phyloP scores from a whole-genome alignment of 2,888 invertebrate genomes.

The Synanthedon myopaeformis region DNA sequence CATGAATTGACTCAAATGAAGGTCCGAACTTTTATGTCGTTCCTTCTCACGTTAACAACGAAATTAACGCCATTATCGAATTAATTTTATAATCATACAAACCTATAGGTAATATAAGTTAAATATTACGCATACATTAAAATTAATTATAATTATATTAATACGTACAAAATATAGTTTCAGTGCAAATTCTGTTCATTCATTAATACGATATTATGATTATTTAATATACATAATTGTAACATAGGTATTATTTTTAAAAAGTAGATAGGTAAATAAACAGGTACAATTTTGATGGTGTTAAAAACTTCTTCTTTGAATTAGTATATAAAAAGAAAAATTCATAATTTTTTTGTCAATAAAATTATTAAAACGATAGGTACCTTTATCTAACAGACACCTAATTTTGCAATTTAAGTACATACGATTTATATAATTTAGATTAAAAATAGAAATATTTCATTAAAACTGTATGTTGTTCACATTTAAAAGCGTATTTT shows the following conservation, averaged over 20 bases:
- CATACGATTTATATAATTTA: conserved; percentile 9
- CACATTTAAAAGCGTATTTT: conserved; percentile 40
- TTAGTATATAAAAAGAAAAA: neutral
- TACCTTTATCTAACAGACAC: too few species aligned
- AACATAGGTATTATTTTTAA: neutral
- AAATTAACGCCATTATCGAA: conserved; percentile 17
- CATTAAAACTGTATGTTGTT: conserved; percentile 7
- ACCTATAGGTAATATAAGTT: conserved; percentile 40
- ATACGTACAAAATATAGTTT: conserved; percentile 51
- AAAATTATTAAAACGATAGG: conserved; percentile 10
- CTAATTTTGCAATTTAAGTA: conserved; percentile 8
- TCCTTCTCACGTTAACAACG: neutral
- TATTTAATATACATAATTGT: too few species aligned
- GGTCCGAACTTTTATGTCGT: neutral
- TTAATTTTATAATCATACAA: conserved; percentile 33
- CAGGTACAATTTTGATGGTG: conserved; percentile 17
- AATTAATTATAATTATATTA: conserved; percentile 37
- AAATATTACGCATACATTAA: conserved; percentile 34
- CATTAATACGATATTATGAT: neutral
- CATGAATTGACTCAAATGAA: conserved; percentile 55
- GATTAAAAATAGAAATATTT: conserved; percentile 14
- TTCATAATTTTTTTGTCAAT: conserved; percentile 5
- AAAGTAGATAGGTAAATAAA: conserved; percentile 7
- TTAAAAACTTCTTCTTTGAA: conserved; percentile 18
- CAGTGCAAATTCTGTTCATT: conserved; percentile 36